Percentiles rank a stretch among this genome's conserved stretches.
Evolutionary conservation across 2,797 vertebrate species (phyloP).

Genomic region (Pseudochirops cupreus): DNA sequence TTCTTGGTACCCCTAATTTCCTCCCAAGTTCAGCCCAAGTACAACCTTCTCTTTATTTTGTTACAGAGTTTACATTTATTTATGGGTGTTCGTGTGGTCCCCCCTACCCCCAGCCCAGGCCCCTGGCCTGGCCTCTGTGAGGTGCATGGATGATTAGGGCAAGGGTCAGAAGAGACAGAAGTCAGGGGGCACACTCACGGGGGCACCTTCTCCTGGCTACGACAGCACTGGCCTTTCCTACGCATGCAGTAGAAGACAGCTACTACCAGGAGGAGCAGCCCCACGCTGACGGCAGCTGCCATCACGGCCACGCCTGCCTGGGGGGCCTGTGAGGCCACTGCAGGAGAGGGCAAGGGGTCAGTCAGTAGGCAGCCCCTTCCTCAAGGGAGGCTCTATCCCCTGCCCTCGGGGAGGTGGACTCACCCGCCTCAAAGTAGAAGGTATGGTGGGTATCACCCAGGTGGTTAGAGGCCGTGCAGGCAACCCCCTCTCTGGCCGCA

Average conservation of each 20-base stretch:
- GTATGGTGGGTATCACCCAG: conserved; percentile 80
- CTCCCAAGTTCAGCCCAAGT: neutral
- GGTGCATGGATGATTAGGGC: neutral
- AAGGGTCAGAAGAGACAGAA: conserved; percentile 11
- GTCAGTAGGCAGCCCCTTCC: neutral
- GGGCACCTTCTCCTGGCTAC: conserved; percentile 86
- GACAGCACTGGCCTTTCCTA: conserved; percentile 90
- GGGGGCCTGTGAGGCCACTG: conserved; percentile 84
- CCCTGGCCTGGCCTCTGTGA: neutral
- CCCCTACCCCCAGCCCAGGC: too few species aligned
- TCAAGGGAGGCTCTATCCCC: neutral
- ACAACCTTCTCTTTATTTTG: neutral
- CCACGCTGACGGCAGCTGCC: conserved; percentile 93
- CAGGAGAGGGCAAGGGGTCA: conserved; percentile 59
- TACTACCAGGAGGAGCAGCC: conserved; percentile 92
- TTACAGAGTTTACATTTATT: neutral
- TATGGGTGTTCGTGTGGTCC: too few species aligned
- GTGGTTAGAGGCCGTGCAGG: conserved; percentile 87
- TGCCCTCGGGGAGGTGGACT: conserved; percentile 14
- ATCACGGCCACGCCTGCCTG: conserved; percentile 91
- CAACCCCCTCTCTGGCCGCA: conserved; percentile 85
- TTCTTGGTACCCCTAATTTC: neutral
- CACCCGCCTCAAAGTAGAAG: conserved; percentile 77
- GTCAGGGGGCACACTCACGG: conserved; percentile 85
- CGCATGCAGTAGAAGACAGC: conserved; percentile 91